These are phyloP conservation scores for Crossocerus cetratus DNA, from an alignment of 2,888 invertebrate genomes.

Conservation along the genomic window DNA sequence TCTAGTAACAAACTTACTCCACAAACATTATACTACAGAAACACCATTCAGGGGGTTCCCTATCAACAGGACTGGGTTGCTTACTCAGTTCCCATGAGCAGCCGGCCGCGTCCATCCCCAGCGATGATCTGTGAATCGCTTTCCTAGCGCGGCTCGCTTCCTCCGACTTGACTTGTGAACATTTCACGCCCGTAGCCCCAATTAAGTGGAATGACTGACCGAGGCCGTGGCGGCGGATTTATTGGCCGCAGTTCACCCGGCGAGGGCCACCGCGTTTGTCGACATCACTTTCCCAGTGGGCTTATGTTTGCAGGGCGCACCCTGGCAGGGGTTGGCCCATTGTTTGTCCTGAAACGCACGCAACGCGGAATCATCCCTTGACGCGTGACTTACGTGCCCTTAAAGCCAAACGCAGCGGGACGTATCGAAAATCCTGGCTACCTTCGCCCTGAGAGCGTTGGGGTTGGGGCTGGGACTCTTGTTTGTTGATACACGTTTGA, in stretches of 20 bases:
- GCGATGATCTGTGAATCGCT: slow-evolving; percentile 44
- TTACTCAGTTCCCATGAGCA: slow-evolving; percentile 34
- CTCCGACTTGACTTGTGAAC: slow-evolving; percentile 61
- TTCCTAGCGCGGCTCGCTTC: slow-evolving; percentile 49
- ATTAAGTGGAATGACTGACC: slow-evolving; percentile 72
- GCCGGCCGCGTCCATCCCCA: slow-evolving; percentile 9
- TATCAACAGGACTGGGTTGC: no score
- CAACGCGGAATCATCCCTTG: slow-evolving; percentile 69
- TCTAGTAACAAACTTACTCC: no score
- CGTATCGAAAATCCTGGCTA: slow-evolving; percentile 19
- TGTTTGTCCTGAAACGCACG: slow-evolving; percentile 72
- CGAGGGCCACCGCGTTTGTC: background rate
- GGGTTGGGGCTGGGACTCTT: no score
- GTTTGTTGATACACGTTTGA: no score
- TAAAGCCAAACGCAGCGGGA: slow-evolving; percentile 59
- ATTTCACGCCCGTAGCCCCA: slow-evolving; percentile 65
- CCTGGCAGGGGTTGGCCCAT: slow-evolving; percentile 64
- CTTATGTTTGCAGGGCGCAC: slow-evolving; percentile 67
- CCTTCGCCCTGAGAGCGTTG: no score
- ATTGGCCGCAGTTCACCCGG: slow-evolving; percentile 28
- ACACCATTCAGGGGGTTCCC: no score
- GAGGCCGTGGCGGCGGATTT: slow-evolving; percentile 32
- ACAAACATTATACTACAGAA: no score
- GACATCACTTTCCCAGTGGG: slow-evolving; percentile 62
- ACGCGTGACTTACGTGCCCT: slow-evolving; percentile 65